Conservation (phyloP, 2,888 invertebrate species). For the Agrochola lota region DNA sequence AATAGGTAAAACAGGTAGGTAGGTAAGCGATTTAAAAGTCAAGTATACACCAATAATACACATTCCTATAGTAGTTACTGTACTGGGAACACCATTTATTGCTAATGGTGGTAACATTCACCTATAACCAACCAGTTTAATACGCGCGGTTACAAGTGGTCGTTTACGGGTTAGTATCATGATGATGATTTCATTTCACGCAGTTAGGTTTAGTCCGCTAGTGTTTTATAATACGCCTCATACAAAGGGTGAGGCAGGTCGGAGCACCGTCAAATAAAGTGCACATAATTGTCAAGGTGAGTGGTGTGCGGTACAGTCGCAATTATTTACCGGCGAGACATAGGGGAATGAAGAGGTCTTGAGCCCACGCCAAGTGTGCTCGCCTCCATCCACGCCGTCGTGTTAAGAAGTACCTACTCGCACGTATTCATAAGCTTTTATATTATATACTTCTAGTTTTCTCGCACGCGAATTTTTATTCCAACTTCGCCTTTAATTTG, state of each 20-base stretch:
- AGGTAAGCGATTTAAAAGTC: background rate
- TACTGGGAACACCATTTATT: background rate
- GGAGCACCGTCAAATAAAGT: constrained; percentile 83
- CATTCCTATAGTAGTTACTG: background rate
- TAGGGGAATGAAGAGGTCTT: constrained; percentile 86
- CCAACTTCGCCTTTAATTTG: constrained; percentile 62
- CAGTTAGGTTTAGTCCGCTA: constrained; percentile 28
- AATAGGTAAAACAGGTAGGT: background rate
- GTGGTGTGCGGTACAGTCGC: constrained; percentile 82
- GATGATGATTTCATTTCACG: constrained; percentile 15
- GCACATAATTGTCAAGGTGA: constrained; percentile 87
- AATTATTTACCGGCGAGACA: constrained; percentile 88
- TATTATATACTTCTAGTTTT: constrained; percentile 62
- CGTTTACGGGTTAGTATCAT: constrained; percentile 1
- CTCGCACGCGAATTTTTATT: constrained; percentile 61
- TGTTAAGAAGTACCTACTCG: constrained; percentile 78
- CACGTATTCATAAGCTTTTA: constrained; percentile 78
- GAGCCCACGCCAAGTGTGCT: constrained; percentile 81
- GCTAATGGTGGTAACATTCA: background rate
- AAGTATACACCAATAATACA: background rate
- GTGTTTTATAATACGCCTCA: constrained; percentile 61
- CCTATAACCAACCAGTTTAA: background rate
- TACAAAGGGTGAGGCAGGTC: constrained; percentile 66
- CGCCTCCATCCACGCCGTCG: constrained; percentile 74
- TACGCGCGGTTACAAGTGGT: background rate